Evolutionary conservation across 1,140 invertebrate genomes (phyloP), one percentile per base, ranked within the genome.

Genomic region (Diuraphis noxia): DNA sequence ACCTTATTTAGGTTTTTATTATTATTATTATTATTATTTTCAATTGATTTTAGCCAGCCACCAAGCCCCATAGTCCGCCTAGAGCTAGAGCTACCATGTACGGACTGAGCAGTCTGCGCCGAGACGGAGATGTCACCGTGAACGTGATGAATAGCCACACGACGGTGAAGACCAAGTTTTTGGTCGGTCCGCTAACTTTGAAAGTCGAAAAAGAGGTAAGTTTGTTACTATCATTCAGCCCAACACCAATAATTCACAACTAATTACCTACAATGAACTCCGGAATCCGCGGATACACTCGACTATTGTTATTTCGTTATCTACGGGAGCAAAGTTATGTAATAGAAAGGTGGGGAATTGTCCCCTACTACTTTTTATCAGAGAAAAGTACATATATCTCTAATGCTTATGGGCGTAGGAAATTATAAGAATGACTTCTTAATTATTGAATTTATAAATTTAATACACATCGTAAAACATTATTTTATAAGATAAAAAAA

Each of bases 151-250:
- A 95, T 92, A 95, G 96, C 92, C 95, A 97, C 92, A 97, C 96
- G 1, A 97, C 96, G 46, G 96, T 97, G 34, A 96, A 96, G 93
- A 97, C 96, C 23, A 97, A 96, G 93, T 97, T 97, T 93, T 95
- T 96, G 30, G 94, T 97, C 49, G 97, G 97, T 81, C 97, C 97
- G 0, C 93, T 97, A 19, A 95, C 96, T 13, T 93, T 97, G 77
- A 96, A 96, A 93, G 97, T 97, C 0, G 96, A 97, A 93, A 97
- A 97, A 94, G 96, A 97, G 94, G 95, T 96, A 94, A 93, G 93
- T n/a, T 9, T n/a, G n/a, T 19, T 30, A 36, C 2, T 79, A 9
- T 36, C 34, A n/a, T n/a, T 0, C 30, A 19, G 3, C 23, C 49
- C 4, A 25, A 4, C 7, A 7, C 23, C 4, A 72, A n/a, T n/a